Evolutionary conservation across 2,888 invertebrate genomes (phyloP), one percentile per base, ranked within the genome.

Genomic region (Cataglyphis livida): DNA sequence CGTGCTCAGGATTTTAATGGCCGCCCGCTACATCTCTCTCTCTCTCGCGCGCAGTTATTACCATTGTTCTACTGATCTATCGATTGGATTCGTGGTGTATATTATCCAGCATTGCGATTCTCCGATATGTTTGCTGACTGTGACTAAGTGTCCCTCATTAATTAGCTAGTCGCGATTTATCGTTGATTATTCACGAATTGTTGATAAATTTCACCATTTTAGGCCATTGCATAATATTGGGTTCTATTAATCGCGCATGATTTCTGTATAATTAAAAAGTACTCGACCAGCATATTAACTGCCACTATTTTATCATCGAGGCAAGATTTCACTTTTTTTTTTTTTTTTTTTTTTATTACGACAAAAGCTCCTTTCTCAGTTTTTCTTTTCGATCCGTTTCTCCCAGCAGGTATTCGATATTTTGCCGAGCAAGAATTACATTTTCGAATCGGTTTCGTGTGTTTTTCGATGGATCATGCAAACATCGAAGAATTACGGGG

Each of bases 111-210:
- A 32, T 21, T 12, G 70, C 18, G 71, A 70, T 70, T 79, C 78
- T 70, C 57, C 71, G 41, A n/a, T 21, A 59, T 79, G 78, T 70
- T 79, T 35, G 78, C 32, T 44, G 57, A 78, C 70, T 25, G 59
- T 70, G 78, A 79, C 71, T 79, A 61, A 71, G 78, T 70, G 70
- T 79, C 44, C 12, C 78, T 79, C 78, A 70, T 79, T 79, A 79
- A 79, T 79, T 70, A 79, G 57, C 70, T 79, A 70, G 59, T 41
- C 59, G 57, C 57, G 71, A 79, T 79, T 79, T 70, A 71, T 68
- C 71, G 71, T 59, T 79, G 71, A 70, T 79, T 79, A 79, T 79
- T 79, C 70, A 79, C 57, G 59, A 70, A 70, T 79, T 70, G 70
- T 79, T 70, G 78, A 70, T 59, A 70, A 70, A 68, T 78, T 78